Percentiles rank a stretch among this genome's conserved stretches.
phyloP scores from a whole-genome alignment of 1,140 invertebrate species.

The Cryptotermes secundus region DNA sequence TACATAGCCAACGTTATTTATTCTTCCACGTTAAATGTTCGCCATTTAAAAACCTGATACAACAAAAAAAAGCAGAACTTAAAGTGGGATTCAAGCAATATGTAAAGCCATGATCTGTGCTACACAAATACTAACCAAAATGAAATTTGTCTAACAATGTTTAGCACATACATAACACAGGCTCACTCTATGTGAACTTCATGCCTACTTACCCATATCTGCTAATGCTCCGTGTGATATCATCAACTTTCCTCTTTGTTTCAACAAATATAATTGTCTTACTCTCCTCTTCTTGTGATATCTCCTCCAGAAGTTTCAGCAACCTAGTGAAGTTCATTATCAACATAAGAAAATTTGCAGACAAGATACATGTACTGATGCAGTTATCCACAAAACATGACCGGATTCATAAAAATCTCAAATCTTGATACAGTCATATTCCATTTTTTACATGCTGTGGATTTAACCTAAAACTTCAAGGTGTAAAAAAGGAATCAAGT shows the following conservation, averaged over 20 bases:
- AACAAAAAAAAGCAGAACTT: not conserved
- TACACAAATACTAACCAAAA: not conserved
- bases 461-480: not conserved
- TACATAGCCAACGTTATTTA: too few relatives aligned
- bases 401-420: too few relatives aligned
- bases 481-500: not conserved
- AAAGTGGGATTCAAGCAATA: not conserved
- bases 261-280: constrained; percentile 68
- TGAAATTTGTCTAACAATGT: not conserved
- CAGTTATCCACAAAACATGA: not conserved
- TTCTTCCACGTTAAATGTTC: not conserved
- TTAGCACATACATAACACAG: not conserved
- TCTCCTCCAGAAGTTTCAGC: constrained; percentile 56
- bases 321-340: constrained; percentile 40
- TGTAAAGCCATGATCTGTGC: not conserved
- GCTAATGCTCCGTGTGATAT: constrained; percentile 46
- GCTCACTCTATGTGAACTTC: not conserved
- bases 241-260: constrained; percentile 69
- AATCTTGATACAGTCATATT: too few relatives aligned
- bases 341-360: not conserved
- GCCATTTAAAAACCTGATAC: not conserved
- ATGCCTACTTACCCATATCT: constrained; percentile 26
- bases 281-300: constrained; percentile 57
- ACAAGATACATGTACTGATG: not conserved
- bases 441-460: too few relatives aligned